Conservation (phyloP, 2,797 vertebrate species). For the Acanthis flammea region DNA sequence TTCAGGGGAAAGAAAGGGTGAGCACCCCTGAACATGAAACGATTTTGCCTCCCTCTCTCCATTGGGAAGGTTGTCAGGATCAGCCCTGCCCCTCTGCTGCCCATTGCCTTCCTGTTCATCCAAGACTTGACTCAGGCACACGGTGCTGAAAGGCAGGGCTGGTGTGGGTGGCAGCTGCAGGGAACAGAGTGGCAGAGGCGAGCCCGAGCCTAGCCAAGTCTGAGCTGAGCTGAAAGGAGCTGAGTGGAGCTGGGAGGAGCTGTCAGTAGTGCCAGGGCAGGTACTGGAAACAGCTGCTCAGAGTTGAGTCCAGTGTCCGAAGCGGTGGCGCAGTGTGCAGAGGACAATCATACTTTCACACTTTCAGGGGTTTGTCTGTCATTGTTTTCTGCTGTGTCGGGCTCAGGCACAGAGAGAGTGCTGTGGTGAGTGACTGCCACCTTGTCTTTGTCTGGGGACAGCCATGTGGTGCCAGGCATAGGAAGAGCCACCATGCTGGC, state of each 20-base stretch:
- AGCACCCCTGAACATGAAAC: rapidly evolving
- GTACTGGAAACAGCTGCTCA: background rate
- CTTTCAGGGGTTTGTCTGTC: background rate
- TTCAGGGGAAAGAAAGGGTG: background rate
- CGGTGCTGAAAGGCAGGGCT: rapidly evolving
- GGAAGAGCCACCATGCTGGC: background rate
- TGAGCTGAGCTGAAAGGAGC: background rate
- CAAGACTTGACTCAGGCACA: background rate
- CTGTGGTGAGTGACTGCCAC: background rate
- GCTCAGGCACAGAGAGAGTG: background rate
- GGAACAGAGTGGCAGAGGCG: rapidly evolving
- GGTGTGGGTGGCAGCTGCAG: background rate
- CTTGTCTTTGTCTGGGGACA: background rate
- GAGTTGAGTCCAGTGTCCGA: rapidly evolving
- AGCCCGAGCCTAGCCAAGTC: background rate
- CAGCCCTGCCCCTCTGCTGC: background rate
- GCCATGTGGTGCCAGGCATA: rapidly evolving
- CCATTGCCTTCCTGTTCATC: rapidly evolving
- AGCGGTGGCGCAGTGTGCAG: rapidly evolving
- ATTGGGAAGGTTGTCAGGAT: no score
- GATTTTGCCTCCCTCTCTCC: background rate
- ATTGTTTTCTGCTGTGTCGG: rapidly evolving
- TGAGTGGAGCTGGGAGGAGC: no score
- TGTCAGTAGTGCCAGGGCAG: rapidly evolving
- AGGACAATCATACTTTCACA: background rate